A percentile compares a stretch with the other conserved stretches of the same genome.
Conservation (phyloP, 2,797 vertebrate genomes). For the Perodicticus potto region DNA sequence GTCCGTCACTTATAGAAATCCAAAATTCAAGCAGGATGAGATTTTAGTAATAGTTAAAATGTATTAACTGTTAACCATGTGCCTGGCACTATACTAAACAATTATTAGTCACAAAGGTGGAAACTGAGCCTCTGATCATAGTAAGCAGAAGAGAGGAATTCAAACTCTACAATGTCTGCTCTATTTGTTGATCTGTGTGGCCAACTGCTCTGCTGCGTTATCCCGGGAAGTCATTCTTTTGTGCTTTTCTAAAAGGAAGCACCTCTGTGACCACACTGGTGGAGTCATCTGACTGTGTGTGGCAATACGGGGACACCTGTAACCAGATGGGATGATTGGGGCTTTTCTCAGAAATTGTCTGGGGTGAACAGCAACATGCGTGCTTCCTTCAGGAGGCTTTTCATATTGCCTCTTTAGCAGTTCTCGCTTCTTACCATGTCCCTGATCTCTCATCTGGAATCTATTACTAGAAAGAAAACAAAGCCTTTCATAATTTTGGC, state of each 20-base stretch:
- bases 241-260: not conserved
- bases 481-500: not conserved
- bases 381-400: not conserved
- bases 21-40: not conserved
- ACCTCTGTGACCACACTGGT: not conserved
- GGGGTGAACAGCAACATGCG: not conserved
- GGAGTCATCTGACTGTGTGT: not conserved
- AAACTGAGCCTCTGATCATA: not conserved
- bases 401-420: not conserved
- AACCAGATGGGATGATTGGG: too few species aligned
- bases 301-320: not conserved
- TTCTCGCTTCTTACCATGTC: not conserved
- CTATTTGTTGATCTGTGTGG: not conserved
- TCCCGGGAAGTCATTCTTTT: not conserved
- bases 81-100: not conserved
- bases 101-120: not conserved
- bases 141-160: not conserved
- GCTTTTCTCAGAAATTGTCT: not conserved
- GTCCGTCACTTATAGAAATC: not conserved
- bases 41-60: not conserved
- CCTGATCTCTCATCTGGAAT: not conserved
- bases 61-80: not conserved
- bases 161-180: not conserved
- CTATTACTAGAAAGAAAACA: not conserved
- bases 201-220: not conserved